Base-by-base conservation (phyloP, 2,113 vertebrate genomes). In the Craseonycteris thonglongyai region DNA sequence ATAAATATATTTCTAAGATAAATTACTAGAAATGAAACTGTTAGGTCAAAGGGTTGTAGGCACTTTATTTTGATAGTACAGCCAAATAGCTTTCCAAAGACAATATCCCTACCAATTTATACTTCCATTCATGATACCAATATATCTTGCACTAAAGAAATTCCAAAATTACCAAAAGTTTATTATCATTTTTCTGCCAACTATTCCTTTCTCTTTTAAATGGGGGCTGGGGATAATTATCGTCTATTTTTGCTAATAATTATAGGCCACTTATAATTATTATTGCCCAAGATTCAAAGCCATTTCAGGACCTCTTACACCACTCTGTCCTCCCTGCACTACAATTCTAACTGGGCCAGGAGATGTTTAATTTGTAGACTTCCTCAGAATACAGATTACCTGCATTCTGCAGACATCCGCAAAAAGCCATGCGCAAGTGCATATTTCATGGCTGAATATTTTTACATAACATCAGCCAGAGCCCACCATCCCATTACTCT, bases 361-460 rank as follows among this genome's bases (percentile, higher is more conserved):
- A 97, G 94, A 96, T 96, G 78, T 98, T 97, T 94, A 98, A 98
- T 98, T 98, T 98, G 91, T 91, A 97, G 54, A 96, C 93, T 56
- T 95, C 90, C 91, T 96, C 80, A 69, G 97, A 97, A 98, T 91
- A 95, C 96, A 96, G 96, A 97, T 97, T 96, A 93, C 95, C 74
- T 86, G 80, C 65, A 93, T 96, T 98, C 94, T 97, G 95, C 97
- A 97, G 88, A 95, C 95, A 97, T 97, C 96, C 96, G 96, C 95
- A 97, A 95, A 97, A 97, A 96, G 71, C 75, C 93, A 93, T 96
- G 80, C 69, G 0, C 76, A 93, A 97, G 96, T 94, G 90, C 68
- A 91, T 93, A 97, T 94, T 97, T 97, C 97, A 98, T 92, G 96
- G 89, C 95, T 97, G 96, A 76, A 7, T 10, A 90, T 97, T 97